These are phyloP conservation scores for Lapara coniferarum DNA, from an alignment of 2,888 invertebrate species.

Conservation along the genomic window DNA sequence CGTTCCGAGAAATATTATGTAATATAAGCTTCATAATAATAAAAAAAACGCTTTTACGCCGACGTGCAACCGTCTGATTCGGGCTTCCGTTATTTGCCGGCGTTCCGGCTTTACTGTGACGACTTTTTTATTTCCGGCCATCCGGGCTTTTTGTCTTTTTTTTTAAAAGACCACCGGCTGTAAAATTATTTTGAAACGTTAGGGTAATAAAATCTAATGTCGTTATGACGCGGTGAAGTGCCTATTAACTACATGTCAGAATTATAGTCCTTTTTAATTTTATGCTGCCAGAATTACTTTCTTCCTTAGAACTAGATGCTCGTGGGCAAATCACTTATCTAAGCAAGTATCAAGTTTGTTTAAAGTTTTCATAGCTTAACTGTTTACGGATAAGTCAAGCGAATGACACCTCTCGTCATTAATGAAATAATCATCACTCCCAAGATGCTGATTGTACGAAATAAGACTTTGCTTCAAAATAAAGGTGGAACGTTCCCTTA, in stretches of 20 bases:
- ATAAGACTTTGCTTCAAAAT: conserved; percentile 7
- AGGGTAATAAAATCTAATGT: background rate
- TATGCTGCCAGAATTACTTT: no score
- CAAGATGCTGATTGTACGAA: background rate
- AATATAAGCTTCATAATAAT: conserved; percentile 29
- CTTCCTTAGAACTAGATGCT: no score
- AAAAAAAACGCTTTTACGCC: conserved; percentile 22
- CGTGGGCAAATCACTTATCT: no score
- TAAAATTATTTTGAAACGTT: conserved; percentile 21
- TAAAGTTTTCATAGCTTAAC: no score
- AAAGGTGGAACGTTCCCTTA: conserved; percentile 17
- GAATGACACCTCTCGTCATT: no score
- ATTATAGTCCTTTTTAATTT: no score
- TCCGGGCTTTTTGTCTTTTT: conserved; percentile 40
- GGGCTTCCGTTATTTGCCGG: conserved; percentile 30
- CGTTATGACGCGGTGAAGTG: no score
- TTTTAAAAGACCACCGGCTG: conserved; percentile 29
- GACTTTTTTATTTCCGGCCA: conserved; percentile 77
- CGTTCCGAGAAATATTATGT: conserved; percentile 22
- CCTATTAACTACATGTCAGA: no score
- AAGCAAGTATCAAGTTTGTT: no score
- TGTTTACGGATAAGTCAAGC: no score
- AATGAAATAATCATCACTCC: background rate
- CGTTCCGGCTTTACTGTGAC: conserved; percentile 68
- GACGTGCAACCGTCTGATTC: conserved; percentile 26